Conservation (phyloP, 2,888 invertebrate genomes). For the Xestobium rufovillosum region DNA sequence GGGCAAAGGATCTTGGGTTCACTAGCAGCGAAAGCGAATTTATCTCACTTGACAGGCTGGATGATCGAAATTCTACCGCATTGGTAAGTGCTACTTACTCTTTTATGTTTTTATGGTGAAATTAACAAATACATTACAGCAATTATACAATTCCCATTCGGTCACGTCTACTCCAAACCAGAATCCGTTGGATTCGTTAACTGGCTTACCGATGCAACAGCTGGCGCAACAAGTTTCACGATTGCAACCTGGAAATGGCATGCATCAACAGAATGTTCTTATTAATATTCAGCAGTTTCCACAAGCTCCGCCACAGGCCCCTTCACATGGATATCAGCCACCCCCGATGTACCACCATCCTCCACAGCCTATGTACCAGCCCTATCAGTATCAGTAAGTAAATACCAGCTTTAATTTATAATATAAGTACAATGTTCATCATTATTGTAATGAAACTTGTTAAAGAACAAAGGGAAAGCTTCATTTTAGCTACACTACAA, state of each 20-base stretch:
- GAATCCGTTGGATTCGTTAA: conserved; percentile 33
- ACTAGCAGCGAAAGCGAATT: conserved; percentile 40
- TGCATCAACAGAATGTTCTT: conserved; percentile 58
- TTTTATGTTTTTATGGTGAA: too few species aligned
- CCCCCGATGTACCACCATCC: conserved; percentile 44
- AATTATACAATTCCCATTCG: conserved; percentile 35
- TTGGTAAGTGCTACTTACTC: too few species aligned
- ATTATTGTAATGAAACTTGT: too few species aligned
- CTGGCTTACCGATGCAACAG: conserved; percentile 44
- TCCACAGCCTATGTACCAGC: conserved; percentile 40
- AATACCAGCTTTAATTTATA: conserved; percentile 8
- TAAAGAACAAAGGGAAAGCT: too few species aligned
- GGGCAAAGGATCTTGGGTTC: conserved; percentile 40
- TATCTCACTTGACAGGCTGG: conserved; percentile 39
- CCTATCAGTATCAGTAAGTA: conserved; percentile 40
- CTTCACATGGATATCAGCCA: conserved; percentile 45
- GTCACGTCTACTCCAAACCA: conserved; percentile 18
- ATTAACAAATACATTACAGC: too few species aligned
- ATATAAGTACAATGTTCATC: too few species aligned
- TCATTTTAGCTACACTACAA: too few species aligned
- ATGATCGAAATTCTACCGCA: conserved; percentile 34
- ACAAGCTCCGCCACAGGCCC: conserved; percentile 40
- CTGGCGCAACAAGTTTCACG: conserved; percentile 44
- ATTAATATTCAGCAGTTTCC: conserved; percentile 59
- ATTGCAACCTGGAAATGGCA: conserved; percentile 36